phyloP scores from a whole-genome alignment of 2,888 invertebrate species.

The Megaustenia siamemsis region DNA sequence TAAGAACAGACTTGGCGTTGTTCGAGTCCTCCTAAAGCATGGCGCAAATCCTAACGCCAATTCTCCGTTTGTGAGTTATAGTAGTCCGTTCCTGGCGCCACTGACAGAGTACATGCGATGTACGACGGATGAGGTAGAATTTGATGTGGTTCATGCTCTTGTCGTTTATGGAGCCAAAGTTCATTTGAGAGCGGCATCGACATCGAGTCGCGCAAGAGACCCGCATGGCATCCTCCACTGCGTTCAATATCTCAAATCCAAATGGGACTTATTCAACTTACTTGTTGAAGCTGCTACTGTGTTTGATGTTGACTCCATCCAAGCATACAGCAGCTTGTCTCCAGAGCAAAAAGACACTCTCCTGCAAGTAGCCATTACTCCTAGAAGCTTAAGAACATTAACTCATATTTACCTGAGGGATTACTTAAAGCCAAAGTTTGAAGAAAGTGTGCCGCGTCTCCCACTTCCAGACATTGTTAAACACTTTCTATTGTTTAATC shows the following conservation, averaged over 20 bases:
- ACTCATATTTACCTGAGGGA: constrained; percentile 61
- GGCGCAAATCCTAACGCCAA: constrained; percentile 75
- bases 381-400: constrained; percentile 66
- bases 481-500: constrained; percentile 63
- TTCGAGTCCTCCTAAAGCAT: constrained; percentile 68
- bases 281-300: constrained; percentile 88
- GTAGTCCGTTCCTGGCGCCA: constrained; percentile 87
- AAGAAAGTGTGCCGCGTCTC: constrained; percentile 61
- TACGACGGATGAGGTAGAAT: constrained; percentile 84
- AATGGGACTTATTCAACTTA: constrained; percentile 83
- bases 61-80: constrained; percentile 82
- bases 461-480: constrained; percentile 69
- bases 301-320: constrained; percentile 90
- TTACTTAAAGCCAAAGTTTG: constrained; percentile 56
- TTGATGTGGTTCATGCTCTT: constrained; percentile 85
- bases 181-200: constrained; percentile 81
- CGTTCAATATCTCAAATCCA: constrained; percentile 84
- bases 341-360: constrained; percentile 85
- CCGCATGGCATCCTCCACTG: constrained; percentile 91
- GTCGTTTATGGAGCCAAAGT: constrained; percentile 87
- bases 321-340: constrained; percentile 85
- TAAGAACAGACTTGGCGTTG: constrained; percentile 69
- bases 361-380: constrained; percentile 80
- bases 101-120: constrained; percentile 89
- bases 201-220: constrained; percentile 81